Evolutionary conservation across 1,140 invertebrate species (phyloP), one percentile per base, ranked within the genome.

Genomic region (Ridgeia piscesae): DNA sequence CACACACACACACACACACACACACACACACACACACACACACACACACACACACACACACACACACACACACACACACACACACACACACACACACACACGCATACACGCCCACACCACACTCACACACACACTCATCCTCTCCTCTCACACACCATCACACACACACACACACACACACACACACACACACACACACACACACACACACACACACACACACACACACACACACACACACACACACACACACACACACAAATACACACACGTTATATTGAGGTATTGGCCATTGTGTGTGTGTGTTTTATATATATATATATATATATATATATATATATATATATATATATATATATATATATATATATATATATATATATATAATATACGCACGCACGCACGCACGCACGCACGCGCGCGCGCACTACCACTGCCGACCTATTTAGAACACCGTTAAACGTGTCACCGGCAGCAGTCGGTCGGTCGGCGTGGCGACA

Each of bases 161-260:
- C 27, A 91, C 17, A 92, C 91, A 91, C 21, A 92, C 27, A 92
- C 31, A 91, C 91, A 90, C n/a, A 90, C 31, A 90, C n/a, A 90
- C 31, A 90, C n/a, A 90, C 31, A 90, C n/a, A 90, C 31, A 90
- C n/a, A 90, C 31, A 90, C n/a, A 90, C 31, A 90, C n/a, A 90
- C 31, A 90, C n/a, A 90, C 31, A 90, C 89, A 90, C 35, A 90
- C n/a, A 90, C 31, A 90, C 31, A 90, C 31, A 90, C n/a, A 90
- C 31, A 90, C n/a, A 90, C 31, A 90, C n/a, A 90, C 33, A 90
- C n/a, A 90, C 31, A 90, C 1, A 90, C 33, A 90, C n/a, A 90
- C 33, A 90, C n/a, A 90, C 33, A 90, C n/a, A 90, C 33, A 90
- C n/a, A 90, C 33, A 90, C n/a, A 90, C 33, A 90, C n/a, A 90